Percentiles rank a stretch among this genome's conserved stretches.
phyloP scores from a whole-genome alignment of 2,888 invertebrate genomes.

The Chalcosyrphus nemorum region DNA sequence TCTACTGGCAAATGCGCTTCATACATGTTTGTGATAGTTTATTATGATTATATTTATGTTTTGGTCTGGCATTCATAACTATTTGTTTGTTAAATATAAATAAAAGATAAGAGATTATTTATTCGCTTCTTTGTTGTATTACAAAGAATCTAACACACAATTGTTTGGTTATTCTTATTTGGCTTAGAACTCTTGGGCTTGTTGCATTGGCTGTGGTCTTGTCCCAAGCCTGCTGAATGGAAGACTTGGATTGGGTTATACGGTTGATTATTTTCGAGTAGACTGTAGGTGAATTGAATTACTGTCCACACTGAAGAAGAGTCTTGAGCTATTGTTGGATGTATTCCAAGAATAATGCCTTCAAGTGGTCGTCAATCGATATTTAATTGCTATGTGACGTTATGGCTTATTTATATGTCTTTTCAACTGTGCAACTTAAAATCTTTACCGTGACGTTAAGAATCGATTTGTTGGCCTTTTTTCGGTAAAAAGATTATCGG shows the following conservation, averaged over 20 bases:
- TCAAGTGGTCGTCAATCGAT: slow-evolving; percentile 28
- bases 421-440: slow-evolving; percentile 9
- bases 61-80: slow-evolving; percentile 35
- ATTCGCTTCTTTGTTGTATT: slow-evolving; percentile 29
- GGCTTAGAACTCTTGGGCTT: neutral
- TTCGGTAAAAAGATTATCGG: slow-evolving; percentile 1
- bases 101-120: slow-evolving; percentile 41
- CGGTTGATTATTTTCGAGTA: slow-evolving; percentile 3
- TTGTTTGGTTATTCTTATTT: slow-evolving; percentile 19
- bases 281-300: slow-evolving; percentile 4
- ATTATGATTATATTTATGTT: slow-evolving; percentile 25
- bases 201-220: slow-evolving; percentile 1
- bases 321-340: neutral
- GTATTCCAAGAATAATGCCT: slow-evolving; percentile 6
- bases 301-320: neutral
- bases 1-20: slow-evolving; percentile 46
- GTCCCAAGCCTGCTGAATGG: neutral
- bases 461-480: slow-evolving; percentile 44
- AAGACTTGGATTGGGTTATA: slow-evolving; percentile 4
- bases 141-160: slow-evolving; percentile 31
- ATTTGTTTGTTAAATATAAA: slow-evolving; percentile 23
- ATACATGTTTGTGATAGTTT: slow-evolving; percentile 37
- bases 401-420: slow-evolving; percentile 23
- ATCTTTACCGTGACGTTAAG: slow-evolving; percentile 13
- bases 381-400: slow-evolving; percentile 38